Evolutionary conservation across 2,113 vertebrate species (phyloP), one percentile per base, ranked within the genome.

Genomic region (Psilopsiagon aymara): DNA sequence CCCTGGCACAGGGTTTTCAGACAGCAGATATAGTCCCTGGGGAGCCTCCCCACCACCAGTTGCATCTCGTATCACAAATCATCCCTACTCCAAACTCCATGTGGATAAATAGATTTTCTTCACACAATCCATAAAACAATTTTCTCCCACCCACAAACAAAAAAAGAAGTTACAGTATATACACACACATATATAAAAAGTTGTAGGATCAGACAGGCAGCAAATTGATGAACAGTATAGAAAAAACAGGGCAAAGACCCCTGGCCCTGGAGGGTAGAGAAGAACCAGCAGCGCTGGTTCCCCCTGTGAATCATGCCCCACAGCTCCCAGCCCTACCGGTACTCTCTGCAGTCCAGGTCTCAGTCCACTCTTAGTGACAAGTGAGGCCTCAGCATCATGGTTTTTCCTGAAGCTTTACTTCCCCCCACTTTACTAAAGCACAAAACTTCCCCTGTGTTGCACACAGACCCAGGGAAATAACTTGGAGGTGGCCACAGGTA

Each of bases 51-150:
- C 53, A 68, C 67, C 88, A 93, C 91, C 95, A 82, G 67, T 6
- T 92, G 69, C 92, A 88, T 69, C 87, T 94, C 33, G 0, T 93
- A 60, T 80, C 90, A 91, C 80, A 91, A 96, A 95, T 64, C 59
- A 87, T 82, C 74, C 80, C 89, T 93, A 89, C 60, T 82, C 81
- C 46, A 3, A 84, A 90, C 35, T 94, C 80, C 81, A 92, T 14
- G 52, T 86, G 93, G 95, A 96, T 97, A 96, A 96, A 97, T 89
- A 97, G 73, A 85, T 84, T 93, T 76, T 96, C 86, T 91, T 93
- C 92, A 90, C 84, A 53, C 78, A 88, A 90, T 84, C 79, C 67
- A 44, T 89, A 92, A 81, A 90, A 88, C 82, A 29, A 81, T 75
- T 76, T 71, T 78, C 62, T 95, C 70, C 92, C 74, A 75, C 29